These are phyloP conservation scores for Pyrgilauda ruficollis DNA, from an alignment of 2,113 vertebrate genomes.

Conservation along the genomic window DNA sequence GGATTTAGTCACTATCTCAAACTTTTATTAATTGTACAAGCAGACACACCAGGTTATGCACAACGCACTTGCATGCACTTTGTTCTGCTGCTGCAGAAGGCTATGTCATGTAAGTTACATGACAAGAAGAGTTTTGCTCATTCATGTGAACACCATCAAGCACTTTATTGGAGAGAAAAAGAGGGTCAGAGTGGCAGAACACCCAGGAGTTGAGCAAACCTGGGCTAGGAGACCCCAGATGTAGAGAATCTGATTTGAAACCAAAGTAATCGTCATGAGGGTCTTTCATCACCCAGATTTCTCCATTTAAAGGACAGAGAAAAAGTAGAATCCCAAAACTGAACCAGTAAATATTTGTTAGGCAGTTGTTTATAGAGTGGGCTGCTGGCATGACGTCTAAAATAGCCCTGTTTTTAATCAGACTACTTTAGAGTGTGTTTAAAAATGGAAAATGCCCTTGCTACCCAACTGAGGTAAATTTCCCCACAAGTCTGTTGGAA, in stretches of 20 bases:
- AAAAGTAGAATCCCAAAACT: background rate
- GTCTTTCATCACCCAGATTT: background rate
- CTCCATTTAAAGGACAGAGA: background rate
- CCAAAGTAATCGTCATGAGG: background rate
- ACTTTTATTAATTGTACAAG: background rate
- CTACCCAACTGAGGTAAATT: background rate
- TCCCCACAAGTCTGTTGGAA: background rate
- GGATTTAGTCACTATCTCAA: background rate
- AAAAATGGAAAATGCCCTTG: background rate
- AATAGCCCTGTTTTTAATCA: background rate
- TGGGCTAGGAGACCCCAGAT: background rate
- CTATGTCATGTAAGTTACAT: rapidly evolving
- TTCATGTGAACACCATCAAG: background rate
- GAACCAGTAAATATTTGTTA: background rate
- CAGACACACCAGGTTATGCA: rapidly evolving
- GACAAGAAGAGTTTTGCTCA: background rate
- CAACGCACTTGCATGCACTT: background rate
- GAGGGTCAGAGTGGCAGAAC: background rate
- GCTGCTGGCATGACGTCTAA: background rate
- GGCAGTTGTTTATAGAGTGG: background rate
- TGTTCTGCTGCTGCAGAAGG: background rate
- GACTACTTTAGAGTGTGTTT: background rate
- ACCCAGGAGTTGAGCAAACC: background rate
- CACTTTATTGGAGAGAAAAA: background rate
- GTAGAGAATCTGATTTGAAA: background rate